Base-by-base conservation (phyloP, 2,797 vertebrate genomes). In the Choloepus didactylus region DNA sequence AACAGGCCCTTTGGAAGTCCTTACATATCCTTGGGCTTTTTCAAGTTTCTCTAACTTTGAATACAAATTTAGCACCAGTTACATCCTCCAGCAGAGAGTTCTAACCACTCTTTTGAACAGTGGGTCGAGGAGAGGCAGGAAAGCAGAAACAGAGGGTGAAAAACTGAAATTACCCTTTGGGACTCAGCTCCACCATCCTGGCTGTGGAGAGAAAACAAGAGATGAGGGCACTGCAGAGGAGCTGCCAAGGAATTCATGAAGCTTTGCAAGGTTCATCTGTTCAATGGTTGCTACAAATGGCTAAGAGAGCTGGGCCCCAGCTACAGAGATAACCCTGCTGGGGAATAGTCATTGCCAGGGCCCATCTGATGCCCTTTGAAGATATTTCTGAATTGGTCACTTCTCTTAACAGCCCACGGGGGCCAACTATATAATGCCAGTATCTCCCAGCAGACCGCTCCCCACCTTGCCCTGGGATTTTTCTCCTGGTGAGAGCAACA, bases 181-280 rank as follows among this genome's bases (percentile, higher is more conserved):
- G 76, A 72, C 21, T 84, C 46, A 89, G 27, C 21, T 83, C 27
- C 96, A 60, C 3, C 66, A 93, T 94, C 19, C 92, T 96, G 87
- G 29, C 72, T 23, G 23, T 31, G 56, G 64, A 79, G 83, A 49
- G 70, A 92, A 87, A 87, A 84, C 83, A 41, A 77, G 62, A 93
- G 44, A 67, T 9, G 4, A 19, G 29, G 4, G 15, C 7, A 70
- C 77, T 89, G 31, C 72, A 97, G 96, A 95, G 38, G 31, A 82
- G 69, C 91, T 94, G 87, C 29, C 81, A 89, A 56, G 97, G 80
- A 96, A 97, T 66, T 96, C 81, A 75, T 77, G 35, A 44, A 54
- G 35, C 87, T 95, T 95, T 97, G 72, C 54, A 96, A 80, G 83
- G 88, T 96, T 97, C 95, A 84, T 97, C 67, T 90, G 60, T 83